Evolutionary conservation across 2,888 invertebrate genomes (phyloP), one percentile per base, ranked within the genome.

Genomic region (Opisthograptis luteolata): DNA sequence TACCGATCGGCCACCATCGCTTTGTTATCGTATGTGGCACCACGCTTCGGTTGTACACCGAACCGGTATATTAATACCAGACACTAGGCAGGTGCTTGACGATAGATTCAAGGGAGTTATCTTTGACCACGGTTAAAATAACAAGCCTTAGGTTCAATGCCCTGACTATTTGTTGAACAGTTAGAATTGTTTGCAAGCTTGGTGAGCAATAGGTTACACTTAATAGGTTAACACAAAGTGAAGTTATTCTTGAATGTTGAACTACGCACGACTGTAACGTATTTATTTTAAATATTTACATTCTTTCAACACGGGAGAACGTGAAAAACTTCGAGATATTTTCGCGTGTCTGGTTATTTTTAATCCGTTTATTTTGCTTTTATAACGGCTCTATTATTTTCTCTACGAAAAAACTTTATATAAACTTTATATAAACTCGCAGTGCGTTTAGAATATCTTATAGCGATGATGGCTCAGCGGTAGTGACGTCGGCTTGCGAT

Each of bases 281-380:
- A 30, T 30, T 41, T 42, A 41, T 24, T 28, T 14, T 14, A 22
- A 20, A 20, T 34, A 20, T 34, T 34, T 17, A 28, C 27, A 13
- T 8, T 40, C 15, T 27, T 19, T 19, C 37, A 24, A 32, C 10
- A 17, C 22, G 24, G 5, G 19, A 27, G 25, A 8, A 14, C 12
- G 1, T 34, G 41, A 17, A 19, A 20, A 37, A 7, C 30, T 34
- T 31, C 30, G 14, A 28, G 37, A 39, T 49, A 44, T 49, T 39
- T 39, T 66, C 48, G 47, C 40, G 51, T 44, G 32, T 49, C 43
- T 34, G 32, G 37, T 43, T 49, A 49, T 49, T 49, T 49, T 34
- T 43, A 39, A 32, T 24, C 32, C 27, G 49, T 49, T 49, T 49
- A 43, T 43, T 49, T 43, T 49, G 37, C 35, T 25, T 42, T 31